Conservation (phyloP, 2,888 invertebrate species). For the Phaedon cochleariae region DNA sequence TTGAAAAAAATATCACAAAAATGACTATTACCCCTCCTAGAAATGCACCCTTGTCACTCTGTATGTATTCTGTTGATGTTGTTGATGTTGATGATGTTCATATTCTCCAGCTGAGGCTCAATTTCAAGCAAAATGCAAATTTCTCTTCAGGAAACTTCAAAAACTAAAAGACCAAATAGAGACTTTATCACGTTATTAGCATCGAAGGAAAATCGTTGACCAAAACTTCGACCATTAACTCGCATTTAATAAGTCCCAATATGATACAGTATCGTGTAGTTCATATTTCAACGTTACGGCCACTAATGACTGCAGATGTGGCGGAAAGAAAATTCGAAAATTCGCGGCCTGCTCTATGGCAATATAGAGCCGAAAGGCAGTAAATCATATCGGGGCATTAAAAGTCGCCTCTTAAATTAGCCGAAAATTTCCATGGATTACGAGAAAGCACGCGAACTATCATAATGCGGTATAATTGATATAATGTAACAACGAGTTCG, state of each 20-base stretch:
- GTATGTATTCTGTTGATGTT: no score
- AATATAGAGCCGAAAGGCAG: constrained; percentile 18
- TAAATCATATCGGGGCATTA: constrained; percentile 26
- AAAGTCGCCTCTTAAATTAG: constrained; percentile 28
- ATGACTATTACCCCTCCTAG: no score
- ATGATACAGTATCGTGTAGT: constrained; percentile 11
- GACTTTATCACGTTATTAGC: background rate
- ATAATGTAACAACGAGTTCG: constrained; percentile 14
- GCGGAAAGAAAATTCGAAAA: constrained; percentile 22
- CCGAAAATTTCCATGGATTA: constrained; percentile 27
- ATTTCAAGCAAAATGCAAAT: no score
- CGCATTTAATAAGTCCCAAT: constrained; percentile 8
- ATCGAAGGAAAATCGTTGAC: constrained; percentile 5
- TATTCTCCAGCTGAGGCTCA: no score
- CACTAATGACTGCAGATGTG: constrained; percentile 35
- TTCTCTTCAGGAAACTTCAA: no score
- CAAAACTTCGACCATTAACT: constrained; percentile 21
- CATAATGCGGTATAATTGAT: constrained; percentile 36
- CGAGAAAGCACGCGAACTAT: constrained; percentile 27
- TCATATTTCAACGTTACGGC: constrained; percentile 21
- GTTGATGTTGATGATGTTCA: no score
- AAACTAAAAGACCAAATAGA: background rate
- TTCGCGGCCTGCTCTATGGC: constrained; percentile 4
- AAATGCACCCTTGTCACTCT: no score
- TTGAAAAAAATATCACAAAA: no score